Evolutionary conservation across 23 tunicate species (phyloP).

Genomic region (Ciona savignyi): DNA sequence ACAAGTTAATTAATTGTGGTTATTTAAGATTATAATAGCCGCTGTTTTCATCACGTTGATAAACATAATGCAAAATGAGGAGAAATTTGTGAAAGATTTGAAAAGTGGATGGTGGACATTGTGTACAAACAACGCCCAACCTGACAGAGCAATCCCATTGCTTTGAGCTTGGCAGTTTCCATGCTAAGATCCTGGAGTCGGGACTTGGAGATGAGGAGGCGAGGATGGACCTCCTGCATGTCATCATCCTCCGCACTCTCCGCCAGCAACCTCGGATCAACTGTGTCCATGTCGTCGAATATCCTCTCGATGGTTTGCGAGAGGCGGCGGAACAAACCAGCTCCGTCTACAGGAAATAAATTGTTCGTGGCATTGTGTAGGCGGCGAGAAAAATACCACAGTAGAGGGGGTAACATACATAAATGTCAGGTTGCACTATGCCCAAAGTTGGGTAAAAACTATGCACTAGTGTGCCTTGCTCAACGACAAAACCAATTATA

Average conservation of each 20-base stretch:
- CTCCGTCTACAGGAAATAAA: conserved; percentile 46
- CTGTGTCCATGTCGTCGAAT: conserved; percentile 59
- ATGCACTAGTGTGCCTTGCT: too few relatives aligned
- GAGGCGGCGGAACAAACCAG: conserved; percentile 53
- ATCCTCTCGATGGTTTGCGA: conserved; percentile 20
- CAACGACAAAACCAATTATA: too few relatives aligned
- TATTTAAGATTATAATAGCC: not conserved
- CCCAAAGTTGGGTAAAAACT: too few relatives aligned
- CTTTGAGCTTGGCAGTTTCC: conserved; percentile 79
- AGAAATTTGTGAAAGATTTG: too few relatives aligned
- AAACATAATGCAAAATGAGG: too few relatives aligned
- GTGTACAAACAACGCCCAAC: too few relatives aligned
- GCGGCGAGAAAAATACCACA: not conserved
- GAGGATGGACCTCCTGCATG: conserved; percentile 28
- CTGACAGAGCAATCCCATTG: conserved; percentile 41
- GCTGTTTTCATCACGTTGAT: not conserved
- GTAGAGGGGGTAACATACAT: not conserved
- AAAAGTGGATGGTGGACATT: too few relatives aligned
- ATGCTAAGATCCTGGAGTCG: conserved; percentile 46
- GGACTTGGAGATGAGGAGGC: conserved; percentile 43
- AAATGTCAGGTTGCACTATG: too few relatives aligned
- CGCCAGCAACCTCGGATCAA: conserved; percentile 46
- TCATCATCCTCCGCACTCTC: conserved; percentile 9
- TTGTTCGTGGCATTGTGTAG: not conserved
- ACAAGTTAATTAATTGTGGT: not conserved